Evolutionary conservation across 2,888 invertebrate species (phyloP), one percentile per base, ranked within the genome.

Genomic region (Parascotia fuliginaria): DNA sequence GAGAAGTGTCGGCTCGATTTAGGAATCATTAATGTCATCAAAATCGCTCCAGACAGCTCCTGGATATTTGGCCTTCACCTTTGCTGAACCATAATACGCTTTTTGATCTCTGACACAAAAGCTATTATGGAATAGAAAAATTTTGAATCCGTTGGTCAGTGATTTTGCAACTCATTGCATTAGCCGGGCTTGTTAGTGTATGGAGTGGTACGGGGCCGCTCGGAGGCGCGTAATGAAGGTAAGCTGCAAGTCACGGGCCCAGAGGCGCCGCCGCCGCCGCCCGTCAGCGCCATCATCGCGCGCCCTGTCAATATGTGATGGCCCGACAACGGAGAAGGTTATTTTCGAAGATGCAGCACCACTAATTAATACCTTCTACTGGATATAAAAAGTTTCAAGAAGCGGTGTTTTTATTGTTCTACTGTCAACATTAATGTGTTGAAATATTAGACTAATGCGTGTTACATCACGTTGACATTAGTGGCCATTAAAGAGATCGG

Each of bases 101-200:
- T 73, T 81, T 51, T 41, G 60, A 27, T 32, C 47, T 42, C 50
- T 38, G 29, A 60, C 44, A 45, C 64, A 74, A 70, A 67, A 79
- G 65, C 61, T 64, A 65, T 62, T 72, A 73, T 78, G 59, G 66
- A 56, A 55, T 59, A 55, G 59, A 49, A 60, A 53, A 46, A 64
- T 65, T 61, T 61, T 55, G 60, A 68, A 48, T 38, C 45, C 46
- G 63, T 50, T 47, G 69, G 68, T n/a, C 63, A 65, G 71, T 74
- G 70, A 72, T 86, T 92, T 89, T 87, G 90, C 92, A 89, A 92
- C 77, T 92, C 92, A 92, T 84, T 89, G 91, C 89, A 90, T 91
- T 91, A 90, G 86, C 89, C 77, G 66, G 85, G 89, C 92, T 92
- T 90, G 92, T 92, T 92, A 92, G 90, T 87, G 82, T 70, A 65